Conservation (phyloP, 1,140 invertebrate genomes). For the Drosophila suzukii region DNA sequence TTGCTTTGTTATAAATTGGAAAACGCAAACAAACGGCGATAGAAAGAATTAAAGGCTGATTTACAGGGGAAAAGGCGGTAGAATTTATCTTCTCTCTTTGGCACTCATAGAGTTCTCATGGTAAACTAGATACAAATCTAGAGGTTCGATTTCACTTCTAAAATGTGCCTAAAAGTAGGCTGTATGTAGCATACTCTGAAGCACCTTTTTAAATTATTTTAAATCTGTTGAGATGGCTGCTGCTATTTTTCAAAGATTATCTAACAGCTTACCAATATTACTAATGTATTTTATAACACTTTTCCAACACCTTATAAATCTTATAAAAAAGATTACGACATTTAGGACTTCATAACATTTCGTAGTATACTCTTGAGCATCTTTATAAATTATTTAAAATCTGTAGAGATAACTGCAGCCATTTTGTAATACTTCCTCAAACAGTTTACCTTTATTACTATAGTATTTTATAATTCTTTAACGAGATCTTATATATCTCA, state of each 20-base stretch:
- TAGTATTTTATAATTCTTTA: no score
- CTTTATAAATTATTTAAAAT: background rate
- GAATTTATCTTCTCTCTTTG: background rate
- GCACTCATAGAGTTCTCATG: background rate
- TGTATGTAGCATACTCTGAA: no score
- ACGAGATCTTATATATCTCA: no score
- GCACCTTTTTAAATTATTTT: no score
- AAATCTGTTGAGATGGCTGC: no score
- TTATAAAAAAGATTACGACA: background rate
- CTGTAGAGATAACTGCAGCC: no score
- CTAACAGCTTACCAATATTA: no score
- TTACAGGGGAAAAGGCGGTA: background rate
- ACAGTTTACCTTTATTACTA: no score
- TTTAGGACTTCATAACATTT: background rate
- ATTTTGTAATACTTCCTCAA: no score
- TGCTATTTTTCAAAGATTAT: no score
- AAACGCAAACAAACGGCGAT: background rate
- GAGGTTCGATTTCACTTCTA: background rate
- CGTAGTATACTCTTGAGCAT: background rate
- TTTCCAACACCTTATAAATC: no score
- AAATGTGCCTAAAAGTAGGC: background rate
- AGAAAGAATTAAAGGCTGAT: conserved; percentile 17
- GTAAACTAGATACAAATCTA: background rate
- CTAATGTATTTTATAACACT: no score
- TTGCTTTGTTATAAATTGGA: conserved; percentile 52